Evolutionary conservation across 2,113 vertebrate genomes (phyloP).

Genomic region (Panurus biarmicus): DNA sequence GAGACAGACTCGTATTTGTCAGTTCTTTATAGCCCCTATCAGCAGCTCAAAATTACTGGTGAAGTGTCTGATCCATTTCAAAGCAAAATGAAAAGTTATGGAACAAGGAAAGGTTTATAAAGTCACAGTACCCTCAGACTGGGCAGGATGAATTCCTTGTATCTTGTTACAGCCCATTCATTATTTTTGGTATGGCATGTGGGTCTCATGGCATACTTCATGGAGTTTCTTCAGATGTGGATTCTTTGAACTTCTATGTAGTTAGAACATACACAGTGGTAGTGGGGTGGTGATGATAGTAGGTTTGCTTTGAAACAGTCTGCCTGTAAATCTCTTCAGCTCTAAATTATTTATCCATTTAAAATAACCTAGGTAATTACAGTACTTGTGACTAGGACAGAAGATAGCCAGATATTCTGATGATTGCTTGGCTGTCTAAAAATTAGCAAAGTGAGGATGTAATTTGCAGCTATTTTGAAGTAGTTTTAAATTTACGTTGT

Average conservation of each 20-base stretch:
- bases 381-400: background rate
- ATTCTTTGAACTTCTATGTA: slow-evolving; percentile 45
- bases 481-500: background rate
- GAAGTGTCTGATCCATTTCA: slow-evolving; percentile 59
- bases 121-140: background rate
- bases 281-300: background rate
- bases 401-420: background rate
- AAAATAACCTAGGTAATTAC: background rate
- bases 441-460: background rate
- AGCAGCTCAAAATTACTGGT: slow-evolving; percentile 27
- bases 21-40: slow-evolving; percentile 5
- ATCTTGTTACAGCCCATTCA: slow-evolving; percentile 50
- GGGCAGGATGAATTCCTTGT: slow-evolving; percentile 32
- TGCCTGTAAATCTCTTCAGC: background rate
- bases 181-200: slow-evolving; percentile 44
- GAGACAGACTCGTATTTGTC: slow-evolving; percentile 20
- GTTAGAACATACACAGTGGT: background rate
- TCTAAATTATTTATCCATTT: background rate
- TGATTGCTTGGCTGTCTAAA: background rate
- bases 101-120: slow-evolving; percentile 52
- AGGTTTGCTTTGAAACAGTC: background rate
- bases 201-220: slow-evolving; percentile 37
- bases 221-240: slow-evolving; percentile 11
- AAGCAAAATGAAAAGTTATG: slow-evolving; percentile 19
- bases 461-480: background rate